phyloP scores from a whole-genome alignment of 2,113 vertebrate species.

The Strix uralensis region DNA sequence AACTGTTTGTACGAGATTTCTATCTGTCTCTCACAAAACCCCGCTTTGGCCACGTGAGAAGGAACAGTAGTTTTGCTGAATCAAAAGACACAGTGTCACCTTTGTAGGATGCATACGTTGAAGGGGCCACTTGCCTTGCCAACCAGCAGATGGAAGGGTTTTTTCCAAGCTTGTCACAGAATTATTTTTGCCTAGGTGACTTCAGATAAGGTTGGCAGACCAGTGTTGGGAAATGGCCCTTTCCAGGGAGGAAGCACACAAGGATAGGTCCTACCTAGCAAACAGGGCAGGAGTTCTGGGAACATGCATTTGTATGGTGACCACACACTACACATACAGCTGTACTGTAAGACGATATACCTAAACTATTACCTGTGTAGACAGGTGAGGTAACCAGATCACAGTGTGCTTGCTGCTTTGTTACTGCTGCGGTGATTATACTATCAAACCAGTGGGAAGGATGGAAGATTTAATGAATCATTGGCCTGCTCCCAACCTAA shows the following conservation, averaged over 20 bases:
- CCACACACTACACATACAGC: background rate
- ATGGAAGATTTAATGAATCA: background rate
- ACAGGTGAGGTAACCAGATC: background rate
- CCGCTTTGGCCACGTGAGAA: background rate
- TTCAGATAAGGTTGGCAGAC: background rate
- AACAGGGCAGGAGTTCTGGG: background rate
- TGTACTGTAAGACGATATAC: background rate
- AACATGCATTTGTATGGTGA: fast-evolving
- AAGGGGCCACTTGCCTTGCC: background rate
- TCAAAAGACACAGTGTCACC: background rate
- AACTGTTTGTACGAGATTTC: background rate
- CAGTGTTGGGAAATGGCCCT: fast-evolving
- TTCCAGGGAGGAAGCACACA: background rate
- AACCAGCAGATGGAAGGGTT: background rate
- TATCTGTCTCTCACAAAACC: background rate
- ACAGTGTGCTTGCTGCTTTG: background rate
- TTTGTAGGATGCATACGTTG: background rate
- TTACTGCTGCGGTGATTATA: background rate
- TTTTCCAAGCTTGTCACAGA: background rate
- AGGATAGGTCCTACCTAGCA: background rate
- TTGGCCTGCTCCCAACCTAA: background rate
- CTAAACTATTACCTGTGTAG: background rate
- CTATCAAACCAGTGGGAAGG: background rate
- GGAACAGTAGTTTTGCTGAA: background rate
- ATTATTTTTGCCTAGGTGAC: background rate